Conservation (phyloP, 2,888 invertebrate genomes). For the Drosophila mulleri region DNA sequence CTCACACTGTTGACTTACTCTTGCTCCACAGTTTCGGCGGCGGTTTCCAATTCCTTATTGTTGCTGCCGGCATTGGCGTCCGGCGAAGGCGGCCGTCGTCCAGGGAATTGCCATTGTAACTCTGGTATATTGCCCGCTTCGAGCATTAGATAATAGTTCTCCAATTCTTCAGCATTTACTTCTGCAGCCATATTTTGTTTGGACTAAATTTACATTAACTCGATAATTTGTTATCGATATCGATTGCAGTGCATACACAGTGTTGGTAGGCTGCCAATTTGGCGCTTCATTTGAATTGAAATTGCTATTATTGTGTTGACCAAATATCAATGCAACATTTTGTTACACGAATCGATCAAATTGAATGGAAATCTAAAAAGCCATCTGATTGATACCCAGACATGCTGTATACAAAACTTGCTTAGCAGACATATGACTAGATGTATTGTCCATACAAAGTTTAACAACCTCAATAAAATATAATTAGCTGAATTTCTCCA, state of each 20-base stretch:
- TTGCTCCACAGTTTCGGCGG: conserved; percentile 86
- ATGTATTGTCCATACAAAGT: too few relatives aligned
- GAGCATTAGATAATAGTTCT: conserved; percentile 89
- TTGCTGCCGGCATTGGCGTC: conserved; percentile 82
- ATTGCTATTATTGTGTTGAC: not conserved
- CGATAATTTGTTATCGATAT: conserved; percentile 5
- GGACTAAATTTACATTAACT: not conserved
- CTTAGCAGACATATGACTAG: not conserved
- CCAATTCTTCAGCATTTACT: conserved; percentile 88
- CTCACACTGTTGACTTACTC: conserved; percentile 57
- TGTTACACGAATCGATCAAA: not conserved
- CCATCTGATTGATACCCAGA: not conserved
- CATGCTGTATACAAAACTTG: not conserved
- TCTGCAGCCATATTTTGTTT: conserved; percentile 57
- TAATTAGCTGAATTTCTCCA: not conserved
- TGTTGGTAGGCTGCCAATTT: conserved; percentile 21
- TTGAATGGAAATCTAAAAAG: not conserved
- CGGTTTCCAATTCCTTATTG: conserved; percentile 84
- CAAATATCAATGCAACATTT: too few relatives aligned
- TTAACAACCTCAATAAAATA: not conserved
- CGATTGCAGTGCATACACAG: conserved; percentile 19
- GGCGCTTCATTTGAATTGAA: conserved; percentile 21
- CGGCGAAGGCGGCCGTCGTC: conserved; percentile 91
- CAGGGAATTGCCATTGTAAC: conserved; percentile 93
- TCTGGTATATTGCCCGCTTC: conserved; percentile 89